Conservation (phyloP, 2,113 vertebrate species). For the Dipodomys stephensi region DNA sequence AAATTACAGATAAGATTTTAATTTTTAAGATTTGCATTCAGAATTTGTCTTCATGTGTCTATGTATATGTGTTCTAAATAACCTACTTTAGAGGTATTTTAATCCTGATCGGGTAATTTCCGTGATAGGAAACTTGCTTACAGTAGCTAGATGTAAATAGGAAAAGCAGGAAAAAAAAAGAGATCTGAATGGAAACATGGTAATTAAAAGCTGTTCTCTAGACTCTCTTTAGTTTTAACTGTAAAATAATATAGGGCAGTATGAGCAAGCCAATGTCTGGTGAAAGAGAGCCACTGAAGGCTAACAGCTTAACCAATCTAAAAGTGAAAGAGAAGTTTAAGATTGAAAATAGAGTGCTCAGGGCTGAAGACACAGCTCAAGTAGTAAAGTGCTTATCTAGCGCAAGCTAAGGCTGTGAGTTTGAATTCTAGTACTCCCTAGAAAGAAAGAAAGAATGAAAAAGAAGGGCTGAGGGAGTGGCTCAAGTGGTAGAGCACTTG, state of each 20-base stretch:
- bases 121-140: slow-evolving; percentile 26
- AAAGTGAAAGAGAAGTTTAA: slow-evolving; percentile 45
- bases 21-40: background rate
- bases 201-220: slow-evolving; percentile 25
- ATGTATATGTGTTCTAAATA: background rate
- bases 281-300: background rate
- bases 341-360: background rate
- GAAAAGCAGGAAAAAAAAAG: slow-evolving; percentile 44
- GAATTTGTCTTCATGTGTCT: background rate
- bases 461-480: too few species aligned
- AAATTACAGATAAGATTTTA: slow-evolving; percentile 17
- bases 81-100: background rate
- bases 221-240: background rate
- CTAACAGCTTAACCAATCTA: background rate
- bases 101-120: background rate
- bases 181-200: background rate
- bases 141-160: background rate
- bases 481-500: too few species aligned
- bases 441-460: too few species aligned
- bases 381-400: too few species aligned
- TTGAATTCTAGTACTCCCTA: too few species aligned
- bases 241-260: background rate
- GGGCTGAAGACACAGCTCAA: too few species aligned
- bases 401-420: too few species aligned
- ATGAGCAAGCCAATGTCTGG: background rate